phyloP scores from a whole-genome alignment of 2,113 vertebrate species.

The Cephalopholis sonnerati region DNA sequence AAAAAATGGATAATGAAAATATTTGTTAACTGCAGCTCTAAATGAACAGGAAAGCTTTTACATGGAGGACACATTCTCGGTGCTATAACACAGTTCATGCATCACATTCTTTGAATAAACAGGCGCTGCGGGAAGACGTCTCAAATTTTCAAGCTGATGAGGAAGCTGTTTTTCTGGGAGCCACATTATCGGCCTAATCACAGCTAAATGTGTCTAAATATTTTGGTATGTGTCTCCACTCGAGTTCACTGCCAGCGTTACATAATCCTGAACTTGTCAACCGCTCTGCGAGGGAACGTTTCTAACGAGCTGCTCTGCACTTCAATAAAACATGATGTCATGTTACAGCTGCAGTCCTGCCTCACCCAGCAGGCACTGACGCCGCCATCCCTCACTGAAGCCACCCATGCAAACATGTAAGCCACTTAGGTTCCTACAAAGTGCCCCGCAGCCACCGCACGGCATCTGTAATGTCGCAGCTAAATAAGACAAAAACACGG shows the following conservation, averaged over 20 bases:
- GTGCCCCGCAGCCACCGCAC: neutral
- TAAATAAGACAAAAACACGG: constrained; percentile 11
- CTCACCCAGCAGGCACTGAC: constrained; percentile 13
- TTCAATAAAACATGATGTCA: neutral
- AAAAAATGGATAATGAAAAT: too few relatives aligned
- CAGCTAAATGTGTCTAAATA: constrained; percentile 19
- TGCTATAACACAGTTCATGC: neutral
- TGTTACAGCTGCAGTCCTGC: constrained; percentile 4
- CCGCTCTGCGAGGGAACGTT: neutral
- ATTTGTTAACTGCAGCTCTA: too few relatives aligned
- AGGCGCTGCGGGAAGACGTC: neutral
- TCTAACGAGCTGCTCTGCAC: neutral
- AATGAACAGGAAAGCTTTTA: neutral
- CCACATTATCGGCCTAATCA: neutral
- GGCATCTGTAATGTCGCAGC: neutral
- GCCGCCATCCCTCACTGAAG: neutral
- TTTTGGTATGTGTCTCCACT: neutral
- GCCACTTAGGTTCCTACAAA: neutral
- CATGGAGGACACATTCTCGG: neutral
- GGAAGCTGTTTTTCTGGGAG: neutral
- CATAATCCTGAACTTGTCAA: neutral
- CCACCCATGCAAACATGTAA: constrained; percentile 13
- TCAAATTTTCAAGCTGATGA: neutral
- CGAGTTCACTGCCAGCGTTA: neutral
- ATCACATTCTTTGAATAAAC: neutral